A percentile compares a stretch with the other conserved stretches of the same genome.
Conservation (phyloP, 2,113 vertebrate species). For the Galemys pyrenaicus region DNA sequence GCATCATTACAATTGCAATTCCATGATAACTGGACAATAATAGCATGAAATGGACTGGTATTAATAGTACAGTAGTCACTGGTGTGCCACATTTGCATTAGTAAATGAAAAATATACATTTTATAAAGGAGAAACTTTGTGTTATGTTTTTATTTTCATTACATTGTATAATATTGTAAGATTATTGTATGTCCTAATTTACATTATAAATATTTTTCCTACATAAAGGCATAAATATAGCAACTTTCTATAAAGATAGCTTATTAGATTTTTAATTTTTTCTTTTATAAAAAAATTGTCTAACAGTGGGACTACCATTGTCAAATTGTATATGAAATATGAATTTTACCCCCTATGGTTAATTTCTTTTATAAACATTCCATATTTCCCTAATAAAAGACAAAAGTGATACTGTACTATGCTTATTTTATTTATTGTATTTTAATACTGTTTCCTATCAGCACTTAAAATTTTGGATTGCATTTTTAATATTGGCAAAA, state of each 20-base stretch:
- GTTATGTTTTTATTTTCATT: slow-evolving; percentile 87
- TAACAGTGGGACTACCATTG: slow-evolving; percentile 89
- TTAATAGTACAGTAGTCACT: slow-evolving; percentile 84
- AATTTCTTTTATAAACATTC: slow-evolving; percentile 88
- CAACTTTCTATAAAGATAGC: slow-evolving; percentile 94
- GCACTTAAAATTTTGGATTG: slow-evolving; percentile 86
- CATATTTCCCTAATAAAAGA: slow-evolving; percentile 83
- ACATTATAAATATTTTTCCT: slow-evolving; percentile 92
- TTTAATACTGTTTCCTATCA: slow-evolving; percentile 86
- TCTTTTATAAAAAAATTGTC: slow-evolving; percentile 88
- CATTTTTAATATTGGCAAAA: slow-evolving; percentile 87
- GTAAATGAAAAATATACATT: slow-evolving; percentile 87
- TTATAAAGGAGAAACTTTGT: slow-evolving; percentile 88
- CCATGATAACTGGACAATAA: slow-evolving; percentile 54
- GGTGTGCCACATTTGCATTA: slow-evolving; percentile 88
- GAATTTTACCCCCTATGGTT: slow-evolving; percentile 82
- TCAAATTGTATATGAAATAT: slow-evolving; percentile 89
- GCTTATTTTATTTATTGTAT: slow-evolving; percentile 86
- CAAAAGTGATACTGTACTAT: slow-evolving; percentile 85
- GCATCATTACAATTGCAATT: slow-evolving; percentile 72
- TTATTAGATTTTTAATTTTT: slow-evolving; percentile 90
- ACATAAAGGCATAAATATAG: slow-evolving; percentile 93
- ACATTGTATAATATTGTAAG: slow-evolving; percentile 93
- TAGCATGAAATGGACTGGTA: slow-evolving; percentile 67
- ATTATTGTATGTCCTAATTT: slow-evolving; percentile 91